Base-by-base conservation (phyloP, 1,140 invertebrate species). In the Dreissena rostriformis region DNA sequence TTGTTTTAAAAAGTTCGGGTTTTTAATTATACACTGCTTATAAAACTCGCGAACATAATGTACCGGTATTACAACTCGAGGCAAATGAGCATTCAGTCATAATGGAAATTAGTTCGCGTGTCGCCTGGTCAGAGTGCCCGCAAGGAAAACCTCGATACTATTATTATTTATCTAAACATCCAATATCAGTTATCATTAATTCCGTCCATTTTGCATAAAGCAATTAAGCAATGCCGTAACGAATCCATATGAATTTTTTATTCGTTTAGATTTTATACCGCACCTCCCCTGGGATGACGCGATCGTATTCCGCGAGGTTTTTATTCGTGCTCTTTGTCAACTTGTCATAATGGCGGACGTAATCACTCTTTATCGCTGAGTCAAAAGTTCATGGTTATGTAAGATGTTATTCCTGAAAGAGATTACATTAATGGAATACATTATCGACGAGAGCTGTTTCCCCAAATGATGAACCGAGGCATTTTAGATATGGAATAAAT, bases 161-260 rank as follows among this genome's bases (percentile, higher is more conserved):
- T 52, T 68, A 66, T 79, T 79, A 79, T 79, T 71, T 79, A 70
- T 79, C 77, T 39, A 68, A 71, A 68, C 57, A 49, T 19, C 55
- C 29, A 79, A 61, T 61, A 61, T 24, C 57, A 61, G 22, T 79
- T 66, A 26, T 14, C 53, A 71, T 70, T 71, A 79, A 26, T 8
- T 55, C 12, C 57, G 52, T 55, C 52, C 55, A 39, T 14, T 51
- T 28, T 39, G 55, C 28, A 81, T 81, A 81, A 81, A 81, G 79
- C 71, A 73, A 81, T 72, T 81, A n/a, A 81, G 52, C 17, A 24
- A 11, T 10, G 57, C 71, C 66, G 71, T 61, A 39, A 73, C n/a
- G 57, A 68, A 28, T 81, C 73, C 67, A 73, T 81, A 81, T 81
- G 79, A 81, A 81, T 81, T 81, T 81, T 81, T 81, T 81, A 81